Percentiles rank a stretch among this genome's conserved stretches.
Evolutionary conservation across 2,888 invertebrate species (phyloP).

Genomic region (Amiota minor): DNA sequence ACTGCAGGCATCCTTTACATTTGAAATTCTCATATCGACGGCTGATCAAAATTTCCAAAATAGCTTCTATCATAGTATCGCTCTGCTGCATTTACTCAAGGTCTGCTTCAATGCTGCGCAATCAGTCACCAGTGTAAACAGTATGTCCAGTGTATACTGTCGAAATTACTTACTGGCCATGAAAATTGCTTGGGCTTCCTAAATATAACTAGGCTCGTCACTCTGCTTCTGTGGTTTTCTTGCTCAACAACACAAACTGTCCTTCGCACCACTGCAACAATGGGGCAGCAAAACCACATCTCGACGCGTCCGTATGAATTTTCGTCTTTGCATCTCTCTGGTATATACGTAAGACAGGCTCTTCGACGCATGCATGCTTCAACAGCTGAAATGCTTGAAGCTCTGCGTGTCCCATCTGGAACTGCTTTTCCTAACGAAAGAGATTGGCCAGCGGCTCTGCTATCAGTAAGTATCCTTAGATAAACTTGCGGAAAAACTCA

Average conservation of each 20-base stretch:
- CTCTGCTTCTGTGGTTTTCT: background rate
- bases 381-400: slow-evolving; percentile 29
- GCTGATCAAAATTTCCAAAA: too few relatives aligned
- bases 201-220: slow-evolving; percentile 4
- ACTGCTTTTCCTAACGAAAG: slow-evolving; percentile 7
- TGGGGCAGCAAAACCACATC: slow-evolving; percentile 37
- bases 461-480: slow-evolving; percentile 14
- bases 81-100: too few relatives aligned
- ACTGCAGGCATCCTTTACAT: too few relatives aligned
- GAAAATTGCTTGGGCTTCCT: slow-evolving; percentile 50
- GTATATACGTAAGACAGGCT: slow-evolving; percentile 36
- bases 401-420: slow-evolving; percentile 21
- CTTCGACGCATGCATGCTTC: slow-evolving; percentile 10
- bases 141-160: slow-evolving; percentile 49
- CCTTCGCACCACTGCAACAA: slow-evolving; percentile 36
- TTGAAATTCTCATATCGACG: too few relatives aligned
- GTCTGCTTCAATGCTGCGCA: slow-evolving; percentile 37
- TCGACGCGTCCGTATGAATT: slow-evolving; percentile 43
- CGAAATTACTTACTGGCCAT: slow-evolving; percentile 52
- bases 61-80: too few relatives aligned
- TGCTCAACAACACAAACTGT: slow-evolving; percentile 25
- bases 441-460: slow-evolving; percentile 18
- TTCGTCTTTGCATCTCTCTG: slow-evolving; percentile 34
- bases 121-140: slow-evolving; percentile 39
- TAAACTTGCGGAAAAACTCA: slow-evolving; percentile 33